phyloP scores from a whole-genome alignment of 2,113 vertebrate species.

The Misgurnus mizolepis region DNA sequence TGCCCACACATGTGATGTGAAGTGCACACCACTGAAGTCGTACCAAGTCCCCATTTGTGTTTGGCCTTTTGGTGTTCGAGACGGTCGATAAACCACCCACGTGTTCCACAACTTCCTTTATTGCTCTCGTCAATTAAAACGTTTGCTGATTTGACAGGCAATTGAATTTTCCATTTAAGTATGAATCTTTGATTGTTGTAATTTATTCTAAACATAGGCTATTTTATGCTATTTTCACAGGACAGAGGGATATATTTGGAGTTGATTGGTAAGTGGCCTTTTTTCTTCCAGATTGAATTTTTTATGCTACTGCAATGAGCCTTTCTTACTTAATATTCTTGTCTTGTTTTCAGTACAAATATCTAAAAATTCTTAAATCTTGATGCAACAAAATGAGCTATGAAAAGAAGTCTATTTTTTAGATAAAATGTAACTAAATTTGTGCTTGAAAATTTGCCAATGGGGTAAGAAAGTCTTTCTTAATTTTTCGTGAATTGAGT shows the following conservation, averaged over 20 bases:
- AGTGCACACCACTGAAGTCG: neutral
- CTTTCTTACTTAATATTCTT: too few species aligned
- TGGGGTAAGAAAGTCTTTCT: too few species aligned
- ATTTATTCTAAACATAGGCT: constrained; percentile 18
- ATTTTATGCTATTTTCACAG: neutral
- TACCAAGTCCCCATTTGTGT: neutral
- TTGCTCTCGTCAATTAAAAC: neutral
- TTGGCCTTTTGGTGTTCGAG: neutral
- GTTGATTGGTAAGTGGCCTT: neutral
- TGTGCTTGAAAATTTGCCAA: too few species aligned
- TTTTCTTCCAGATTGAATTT: neutral
- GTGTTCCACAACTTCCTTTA: neutral
- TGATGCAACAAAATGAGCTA: too few species aligned
- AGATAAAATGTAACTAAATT: too few species aligned
- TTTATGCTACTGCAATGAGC: neutral
- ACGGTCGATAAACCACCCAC: neutral
- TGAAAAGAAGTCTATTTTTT: too few species aligned
- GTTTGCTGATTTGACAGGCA: neutral
- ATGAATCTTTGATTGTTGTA: neutral
- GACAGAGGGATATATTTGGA: constrained; percentile 38
- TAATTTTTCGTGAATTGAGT: too few species aligned
- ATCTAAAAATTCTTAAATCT: too few species aligned
- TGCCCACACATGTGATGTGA: neutral
- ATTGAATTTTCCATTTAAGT: constrained; percentile 13
- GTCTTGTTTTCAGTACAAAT: too few species aligned